These are phyloP conservation scores for Stichodactyla mertensii DNA, from an alignment of 64 coral and sea anemone species.

Conservation along the genomic window DNA sequence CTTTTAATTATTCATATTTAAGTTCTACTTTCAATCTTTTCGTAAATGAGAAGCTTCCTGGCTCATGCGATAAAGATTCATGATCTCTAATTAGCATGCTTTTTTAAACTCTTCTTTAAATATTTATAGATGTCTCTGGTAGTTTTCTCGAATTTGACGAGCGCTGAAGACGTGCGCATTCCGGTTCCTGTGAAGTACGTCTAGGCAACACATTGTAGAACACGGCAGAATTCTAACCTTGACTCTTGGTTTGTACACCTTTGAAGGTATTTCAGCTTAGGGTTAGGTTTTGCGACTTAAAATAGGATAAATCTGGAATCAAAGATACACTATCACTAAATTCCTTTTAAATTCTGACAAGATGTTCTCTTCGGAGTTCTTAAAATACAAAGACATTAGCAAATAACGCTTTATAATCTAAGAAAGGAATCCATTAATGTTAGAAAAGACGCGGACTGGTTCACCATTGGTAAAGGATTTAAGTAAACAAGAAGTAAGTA, in stretches of 20 bases:
- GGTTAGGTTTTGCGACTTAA: background rate
- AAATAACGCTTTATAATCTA: background rate
- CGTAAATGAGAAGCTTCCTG: too few relatives aligned
- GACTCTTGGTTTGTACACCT: too few relatives aligned
- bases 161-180: background rate
- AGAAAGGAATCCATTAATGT: background rate
- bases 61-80: background rate
- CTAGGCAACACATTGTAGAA: background rate
- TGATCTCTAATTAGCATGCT: background rate
- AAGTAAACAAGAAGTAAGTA: background rate
- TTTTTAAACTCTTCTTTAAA: background rate
- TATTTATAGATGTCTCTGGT: background rate
- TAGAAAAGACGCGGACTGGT: background rate
- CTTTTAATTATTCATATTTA: too few relatives aligned
- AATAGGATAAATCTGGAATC: background rate
- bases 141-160: background rate
- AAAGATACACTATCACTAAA: background rate
- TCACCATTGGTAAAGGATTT: background rate
- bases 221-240: background rate
- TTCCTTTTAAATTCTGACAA: background rate
- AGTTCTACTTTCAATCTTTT: too few relatives aligned
- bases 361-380: background rate
- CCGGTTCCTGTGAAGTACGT: background rate
- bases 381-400: conserved; percentile 9
- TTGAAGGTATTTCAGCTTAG: too few relatives aligned